Evolutionary conservation across 1,140 invertebrate genomes (phyloP).

Genomic region (Calliphora vicina): DNA sequence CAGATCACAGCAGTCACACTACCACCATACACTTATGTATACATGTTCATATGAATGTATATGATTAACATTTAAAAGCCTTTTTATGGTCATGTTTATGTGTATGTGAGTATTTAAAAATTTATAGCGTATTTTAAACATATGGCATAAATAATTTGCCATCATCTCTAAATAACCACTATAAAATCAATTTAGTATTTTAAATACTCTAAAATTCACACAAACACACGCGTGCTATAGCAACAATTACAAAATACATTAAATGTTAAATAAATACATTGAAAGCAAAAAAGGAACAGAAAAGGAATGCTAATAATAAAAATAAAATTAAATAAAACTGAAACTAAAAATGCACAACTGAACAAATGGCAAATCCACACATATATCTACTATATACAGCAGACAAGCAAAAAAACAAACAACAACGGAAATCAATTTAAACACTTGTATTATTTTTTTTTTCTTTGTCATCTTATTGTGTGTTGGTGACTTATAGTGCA

Average conservation of each 20-base stretch:
- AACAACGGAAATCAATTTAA: slow-evolving; percentile 15
- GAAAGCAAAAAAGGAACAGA: neutral
- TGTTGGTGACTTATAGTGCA: neutral
- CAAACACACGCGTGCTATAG: neutral
- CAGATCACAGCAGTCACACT: neutral
- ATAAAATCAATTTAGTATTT: slow-evolving; percentile 5
- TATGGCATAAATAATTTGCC: neutral
- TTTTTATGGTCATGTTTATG: neutral
- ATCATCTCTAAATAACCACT: slow-evolving; percentile 3
- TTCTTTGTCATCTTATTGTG: neutral
- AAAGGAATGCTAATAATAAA: neutral
- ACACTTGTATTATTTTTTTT: slow-evolving; percentile 7
- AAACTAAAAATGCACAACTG: neutral
- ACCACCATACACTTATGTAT: neutral
- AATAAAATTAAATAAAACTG: neutral
- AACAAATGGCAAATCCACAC: neutral
- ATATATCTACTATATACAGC: too few species aligned
- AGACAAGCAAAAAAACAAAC: neutral
- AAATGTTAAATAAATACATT: neutral
- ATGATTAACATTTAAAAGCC: slow-evolving; percentile 24
- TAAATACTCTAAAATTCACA: neutral
- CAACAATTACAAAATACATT: neutral
- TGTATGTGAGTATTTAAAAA: neutral
- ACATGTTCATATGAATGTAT: neutral
- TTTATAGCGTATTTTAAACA: slow-evolving; percentile 2